Conservation (phyloP, 2,113 vertebrate genomes). For the Ovibos moschatus region DNA sequence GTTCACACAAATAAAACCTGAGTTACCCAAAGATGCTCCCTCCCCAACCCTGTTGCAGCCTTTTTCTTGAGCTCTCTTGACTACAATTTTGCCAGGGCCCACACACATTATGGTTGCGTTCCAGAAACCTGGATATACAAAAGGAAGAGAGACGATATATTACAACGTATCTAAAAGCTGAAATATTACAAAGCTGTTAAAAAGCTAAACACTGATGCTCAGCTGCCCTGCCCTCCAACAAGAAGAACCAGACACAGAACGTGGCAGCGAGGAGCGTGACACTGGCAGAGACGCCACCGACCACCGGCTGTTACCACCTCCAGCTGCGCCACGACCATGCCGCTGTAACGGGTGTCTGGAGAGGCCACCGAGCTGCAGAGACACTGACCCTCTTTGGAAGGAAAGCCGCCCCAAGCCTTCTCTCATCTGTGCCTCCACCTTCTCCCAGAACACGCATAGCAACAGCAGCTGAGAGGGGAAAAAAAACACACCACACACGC, state of each 20-base stretch:
- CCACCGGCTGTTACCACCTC: not conserved
- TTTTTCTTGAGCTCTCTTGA: not conserved
- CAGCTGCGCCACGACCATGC: not conserved
- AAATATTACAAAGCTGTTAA: not conserved
- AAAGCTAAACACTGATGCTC: not conserved
- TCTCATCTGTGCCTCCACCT: not conserved
- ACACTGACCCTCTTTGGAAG: not conserved
- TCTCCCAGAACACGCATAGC: not conserved
- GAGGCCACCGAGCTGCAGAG: not conserved
- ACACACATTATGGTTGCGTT: not conserved
- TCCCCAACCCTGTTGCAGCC: not conserved
- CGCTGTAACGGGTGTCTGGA: not conserved
- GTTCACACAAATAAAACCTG: not conserved
- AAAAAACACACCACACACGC: not conserved
- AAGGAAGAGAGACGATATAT: not conserved
- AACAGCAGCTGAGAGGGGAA: not conserved
- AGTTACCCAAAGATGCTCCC: not conserved
- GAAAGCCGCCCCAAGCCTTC: not conserved
- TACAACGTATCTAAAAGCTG: not conserved
- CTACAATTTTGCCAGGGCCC: not conserved
- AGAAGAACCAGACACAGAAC: not conserved
- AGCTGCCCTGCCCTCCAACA: not conserved
- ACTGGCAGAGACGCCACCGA: not conserved
- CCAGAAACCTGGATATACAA: not conserved
- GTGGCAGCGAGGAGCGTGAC: not conserved